A percentile compares a stretch with the other conserved stretches of the same genome.
phyloP scores from a whole-genome alignment of 2,113 vertebrate genomes.

The Anseranas semipalmata region DNA sequence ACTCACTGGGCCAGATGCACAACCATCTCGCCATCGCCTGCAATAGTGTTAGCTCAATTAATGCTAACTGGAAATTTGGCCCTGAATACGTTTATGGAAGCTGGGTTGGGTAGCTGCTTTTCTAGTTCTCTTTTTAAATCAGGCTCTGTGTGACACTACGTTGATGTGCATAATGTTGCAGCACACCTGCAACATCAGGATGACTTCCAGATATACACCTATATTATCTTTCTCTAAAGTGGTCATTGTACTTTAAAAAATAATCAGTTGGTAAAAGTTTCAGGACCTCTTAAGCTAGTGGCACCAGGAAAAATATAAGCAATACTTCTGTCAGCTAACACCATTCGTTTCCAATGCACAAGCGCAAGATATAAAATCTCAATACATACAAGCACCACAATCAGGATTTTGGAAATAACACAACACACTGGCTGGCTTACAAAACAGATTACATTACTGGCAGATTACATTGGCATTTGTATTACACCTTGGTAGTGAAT shows the following conservation, averaged over 20 bases:
- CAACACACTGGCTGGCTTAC: not conserved
- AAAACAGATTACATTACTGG: not conserved
- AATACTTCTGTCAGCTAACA: not conserved
- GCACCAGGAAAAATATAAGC: not conserved
- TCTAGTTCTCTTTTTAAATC: not conserved
- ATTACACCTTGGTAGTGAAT: not conserved
- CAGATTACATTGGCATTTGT: not conserved
- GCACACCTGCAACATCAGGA: not conserved
- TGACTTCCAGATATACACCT: not conserved
- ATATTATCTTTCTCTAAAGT: fast-evolving
- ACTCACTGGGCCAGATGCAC: too few relatives aligned
- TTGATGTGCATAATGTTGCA: fast-evolving
- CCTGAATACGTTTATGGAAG: not conserved
- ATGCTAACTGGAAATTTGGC: not conserved
- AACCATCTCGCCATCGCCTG: too few relatives aligned
- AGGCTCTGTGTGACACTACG: not conserved
- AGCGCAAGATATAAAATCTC: not conserved
- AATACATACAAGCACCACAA: not conserved
- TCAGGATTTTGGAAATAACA: not conserved
- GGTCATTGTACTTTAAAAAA: not conserved
- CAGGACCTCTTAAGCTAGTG: not conserved
- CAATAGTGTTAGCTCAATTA: not conserved
- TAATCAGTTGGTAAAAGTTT: not conserved
- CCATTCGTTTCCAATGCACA: fast-evolving
- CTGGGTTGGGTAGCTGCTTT: fast-evolving